Evolutionary conservation across 2,113 vertebrate genomes (phyloP).

Genomic region (Nyctibius bracteatus): DNA sequence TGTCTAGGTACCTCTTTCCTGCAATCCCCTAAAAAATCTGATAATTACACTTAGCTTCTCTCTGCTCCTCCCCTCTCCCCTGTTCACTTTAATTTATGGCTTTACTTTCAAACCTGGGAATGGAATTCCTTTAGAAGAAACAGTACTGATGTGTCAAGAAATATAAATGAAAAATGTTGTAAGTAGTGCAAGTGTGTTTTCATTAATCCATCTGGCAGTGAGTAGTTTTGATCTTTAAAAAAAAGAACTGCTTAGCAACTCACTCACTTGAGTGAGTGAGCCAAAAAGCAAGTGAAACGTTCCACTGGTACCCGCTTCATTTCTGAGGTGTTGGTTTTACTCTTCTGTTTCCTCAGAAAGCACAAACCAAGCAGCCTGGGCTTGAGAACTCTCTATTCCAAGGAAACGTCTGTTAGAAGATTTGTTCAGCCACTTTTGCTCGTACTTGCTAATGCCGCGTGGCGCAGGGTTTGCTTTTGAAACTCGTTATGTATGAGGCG

Average conservation of each 20-base stretch:
- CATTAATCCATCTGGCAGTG: constrained; percentile 52
- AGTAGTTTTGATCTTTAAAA: constrained; percentile 25
- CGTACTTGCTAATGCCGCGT: accelerated
- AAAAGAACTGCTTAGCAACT: constrained; percentile 52
- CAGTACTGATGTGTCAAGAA: background rate
- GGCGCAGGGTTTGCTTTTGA: background rate
- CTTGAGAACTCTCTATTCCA: background rate
- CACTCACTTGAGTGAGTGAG: constrained; percentile 19
- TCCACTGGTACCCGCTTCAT: background rate
- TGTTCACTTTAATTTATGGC: background rate
- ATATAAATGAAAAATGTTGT: constrained; percentile 22
- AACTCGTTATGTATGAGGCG: accelerated
- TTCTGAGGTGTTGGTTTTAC: background rate
- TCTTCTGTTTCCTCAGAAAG: background rate
- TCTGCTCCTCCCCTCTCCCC: background rate
- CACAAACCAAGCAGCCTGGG: background rate
- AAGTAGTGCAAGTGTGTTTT: constrained; percentile 38
- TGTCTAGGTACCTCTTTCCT: background rate
- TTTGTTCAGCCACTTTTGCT: background rate
- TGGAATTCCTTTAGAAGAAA: background rate
- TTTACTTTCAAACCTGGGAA: background rate
- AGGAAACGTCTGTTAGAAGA: background rate
- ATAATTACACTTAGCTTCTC: background rate
- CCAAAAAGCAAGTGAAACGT: constrained; percentile 27
- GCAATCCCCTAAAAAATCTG: background rate